phyloP scores from a whole-genome alignment of 2,888 invertebrate species.

The Eudasyphora cyanicolor region DNA sequence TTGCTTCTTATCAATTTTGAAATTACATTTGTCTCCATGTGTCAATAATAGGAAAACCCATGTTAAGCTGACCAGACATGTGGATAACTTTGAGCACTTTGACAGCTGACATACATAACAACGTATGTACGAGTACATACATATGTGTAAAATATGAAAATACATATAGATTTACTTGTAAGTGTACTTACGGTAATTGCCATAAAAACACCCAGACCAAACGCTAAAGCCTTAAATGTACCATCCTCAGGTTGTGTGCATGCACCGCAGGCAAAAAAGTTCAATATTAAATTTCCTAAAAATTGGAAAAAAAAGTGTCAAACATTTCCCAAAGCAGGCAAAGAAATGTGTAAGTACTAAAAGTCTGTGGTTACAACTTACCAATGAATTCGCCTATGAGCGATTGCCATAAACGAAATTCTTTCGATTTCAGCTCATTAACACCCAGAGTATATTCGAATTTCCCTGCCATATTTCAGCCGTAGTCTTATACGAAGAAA shows the following conservation, averaged over 20 bases:
- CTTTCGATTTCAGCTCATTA: constrained; percentile 86
- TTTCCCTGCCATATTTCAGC: constrained; percentile 79
- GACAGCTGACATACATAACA: too few species aligned
- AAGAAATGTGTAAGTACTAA: neutral
- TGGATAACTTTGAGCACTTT: too few species aligned
- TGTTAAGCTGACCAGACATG: too few species aligned
- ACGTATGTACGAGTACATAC: too few species aligned
- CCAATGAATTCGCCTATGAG: constrained; percentile 93
- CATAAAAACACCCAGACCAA: constrained; percentile 92
- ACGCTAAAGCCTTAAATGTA: constrained; percentile 88
- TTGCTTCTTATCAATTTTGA: too few species aligned
- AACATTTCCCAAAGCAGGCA: neutral
- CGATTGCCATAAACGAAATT: constrained; percentile 87
- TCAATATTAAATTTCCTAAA: constrained; percentile 88
- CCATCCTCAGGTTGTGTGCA: constrained; percentile 82
- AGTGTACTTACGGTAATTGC: constrained; percentile 89
- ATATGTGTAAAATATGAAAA: too few species aligned
- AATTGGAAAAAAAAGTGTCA: constrained; percentile 20
- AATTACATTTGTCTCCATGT: too few species aligned
- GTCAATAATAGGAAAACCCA: too few species aligned
- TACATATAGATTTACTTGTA: too few species aligned
- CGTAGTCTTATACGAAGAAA: constrained; percentile 9
- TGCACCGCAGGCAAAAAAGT: constrained; percentile 94
- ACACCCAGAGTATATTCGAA: constrained; percentile 85
- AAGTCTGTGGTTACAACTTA: constrained; percentile 70